Evolutionary conservation across 2,888 invertebrate species (phyloP).

Genomic region (Agonum fuliginosum): DNA sequence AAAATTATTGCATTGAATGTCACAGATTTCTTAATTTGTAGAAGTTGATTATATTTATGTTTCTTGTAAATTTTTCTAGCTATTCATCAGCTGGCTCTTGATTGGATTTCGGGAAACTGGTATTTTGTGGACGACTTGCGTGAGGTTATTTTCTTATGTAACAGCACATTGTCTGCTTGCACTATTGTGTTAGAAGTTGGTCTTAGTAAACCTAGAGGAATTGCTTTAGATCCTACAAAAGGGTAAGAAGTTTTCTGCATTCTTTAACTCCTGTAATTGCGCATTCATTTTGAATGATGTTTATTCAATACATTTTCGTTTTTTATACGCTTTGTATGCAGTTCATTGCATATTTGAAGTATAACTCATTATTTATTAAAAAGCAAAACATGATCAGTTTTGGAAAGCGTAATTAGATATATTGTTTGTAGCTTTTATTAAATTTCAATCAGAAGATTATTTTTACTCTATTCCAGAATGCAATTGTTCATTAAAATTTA

Average conservation of each 20-base stretch:
- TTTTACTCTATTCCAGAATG: too few relatives aligned
- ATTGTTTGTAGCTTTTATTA: neutral
- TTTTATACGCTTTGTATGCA: neutral
- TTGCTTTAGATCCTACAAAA: conserved; percentile 86
- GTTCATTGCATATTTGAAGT: neutral
- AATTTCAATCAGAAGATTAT: neutral
- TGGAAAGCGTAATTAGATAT: neutral
- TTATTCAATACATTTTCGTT: neutral
- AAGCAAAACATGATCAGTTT: neutral
- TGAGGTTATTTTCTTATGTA: conserved; percentile 84
- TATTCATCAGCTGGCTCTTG: conserved; percentile 84
- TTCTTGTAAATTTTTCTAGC: conserved; percentile 72
- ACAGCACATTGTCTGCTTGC: conserved; percentile 78
- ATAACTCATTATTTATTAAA: neutral
- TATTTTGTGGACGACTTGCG: conserved; percentile 84
- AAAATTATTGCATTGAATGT: too few relatives aligned
- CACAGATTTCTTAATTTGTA: too few relatives aligned
- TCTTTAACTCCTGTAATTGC: conserved; percentile 9
- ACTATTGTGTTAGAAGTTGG: conserved; percentile 81
- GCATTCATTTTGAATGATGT: conserved; percentile 10
- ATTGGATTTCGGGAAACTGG: conserved; percentile 93
- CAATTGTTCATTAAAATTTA: neutral
- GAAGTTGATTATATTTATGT: conserved; percentile 42
- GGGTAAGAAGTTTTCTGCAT: conserved; percentile 72
- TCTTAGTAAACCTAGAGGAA: conserved; percentile 81